Conservation (phyloP, 2,888 invertebrate genomes). For the Lasioglossum marginatum region DNA sequence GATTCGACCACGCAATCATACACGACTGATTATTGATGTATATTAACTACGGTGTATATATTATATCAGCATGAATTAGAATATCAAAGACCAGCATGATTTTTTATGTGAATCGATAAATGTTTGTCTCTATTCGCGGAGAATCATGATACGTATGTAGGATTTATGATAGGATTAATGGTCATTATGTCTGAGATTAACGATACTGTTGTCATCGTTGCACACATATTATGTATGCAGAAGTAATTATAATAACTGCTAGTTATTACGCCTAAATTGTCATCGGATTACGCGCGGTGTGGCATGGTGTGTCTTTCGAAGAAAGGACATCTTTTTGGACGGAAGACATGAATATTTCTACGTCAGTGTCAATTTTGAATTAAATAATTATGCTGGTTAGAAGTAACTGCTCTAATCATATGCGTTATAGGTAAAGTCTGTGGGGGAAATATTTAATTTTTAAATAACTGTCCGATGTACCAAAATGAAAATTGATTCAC, state of each 20-base stretch:
- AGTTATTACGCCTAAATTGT: conserved; percentile 40
- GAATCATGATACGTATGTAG: conserved; percentile 21
- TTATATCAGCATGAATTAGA: conserved; percentile 57
- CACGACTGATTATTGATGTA: conserved; percentile 61
- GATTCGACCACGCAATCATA: conserved; percentile 53
- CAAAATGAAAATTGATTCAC: conserved; percentile 29
- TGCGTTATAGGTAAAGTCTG: conserved; percentile 64
- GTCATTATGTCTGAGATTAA: neutral
- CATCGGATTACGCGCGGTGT: conserved; percentile 26
- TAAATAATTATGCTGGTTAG: conserved; percentile 43
- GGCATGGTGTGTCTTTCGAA: conserved; percentile 18
- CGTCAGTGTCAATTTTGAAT: conserved; percentile 33
- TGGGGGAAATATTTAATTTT: conserved; percentile 43
- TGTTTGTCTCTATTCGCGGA: conserved; percentile 41
- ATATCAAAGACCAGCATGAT: conserved; percentile 57
- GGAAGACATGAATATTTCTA: conserved; percentile 36
- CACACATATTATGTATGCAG: conserved; percentile 7
- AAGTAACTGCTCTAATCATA: conserved; percentile 46
- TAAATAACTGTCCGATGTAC: conserved; percentile 40
- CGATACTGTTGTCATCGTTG: neutral
- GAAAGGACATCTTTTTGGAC: conserved; percentile 9
- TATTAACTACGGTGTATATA: conserved; percentile 62
- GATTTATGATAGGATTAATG: conserved; percentile 7
- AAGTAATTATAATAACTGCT: conserved; percentile 44
- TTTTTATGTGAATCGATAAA: conserved; percentile 49